Evolutionary conservation across 2,888 invertebrate species (phyloP), one percentile per base, ranked within the genome.

Genomic region (Caenorhabditis wallacei): DNA sequence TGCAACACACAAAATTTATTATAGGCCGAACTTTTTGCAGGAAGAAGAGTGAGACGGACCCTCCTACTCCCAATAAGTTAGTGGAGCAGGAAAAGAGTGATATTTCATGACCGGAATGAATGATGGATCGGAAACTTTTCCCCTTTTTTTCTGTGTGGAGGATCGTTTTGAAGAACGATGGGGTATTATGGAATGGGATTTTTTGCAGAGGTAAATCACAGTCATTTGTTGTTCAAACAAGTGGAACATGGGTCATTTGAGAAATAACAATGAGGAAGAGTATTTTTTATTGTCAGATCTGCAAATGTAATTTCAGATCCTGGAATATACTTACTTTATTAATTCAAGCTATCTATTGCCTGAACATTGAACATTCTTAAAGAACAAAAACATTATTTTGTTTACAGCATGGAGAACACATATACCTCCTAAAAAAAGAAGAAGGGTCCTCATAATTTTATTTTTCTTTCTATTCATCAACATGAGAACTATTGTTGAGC

Each of bases 71-170:
- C 40, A 61, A 61, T 43, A 43, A 40, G 37, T 46, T 26, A 48
- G 40, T 18, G 68, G 30, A n/a, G 22, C 0, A 51, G 72, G 71
- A 72, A 61, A 53, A 59, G 35, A 72, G 61, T 72, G 71, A 72
- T 72, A 63, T 63, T 72, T 72, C 54, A 72, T 72, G 43, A 54
- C 22, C 43, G 24, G 63, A 63, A 72, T 63, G 72, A 71, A 61
- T 61, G 71, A 71, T 71, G 61, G 59, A n/a, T n/a, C n/a, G n/a
- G 61, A 61, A 57, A 40, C 46, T 56, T 30, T 56, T 51, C 24
- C 20, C n/a, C 5, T 24, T 71, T 71, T 51, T 46, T 11, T 30
- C 8, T 18, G 22, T 2, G 16, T 4, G 30, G 37, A 37, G 59
- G 16, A 22, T 16, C 16, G 16, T 20, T 40, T 61, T 30, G 5